Conservation (phyloP, 2,113 vertebrate genomes). For the Pedionomus torquatus region DNA sequence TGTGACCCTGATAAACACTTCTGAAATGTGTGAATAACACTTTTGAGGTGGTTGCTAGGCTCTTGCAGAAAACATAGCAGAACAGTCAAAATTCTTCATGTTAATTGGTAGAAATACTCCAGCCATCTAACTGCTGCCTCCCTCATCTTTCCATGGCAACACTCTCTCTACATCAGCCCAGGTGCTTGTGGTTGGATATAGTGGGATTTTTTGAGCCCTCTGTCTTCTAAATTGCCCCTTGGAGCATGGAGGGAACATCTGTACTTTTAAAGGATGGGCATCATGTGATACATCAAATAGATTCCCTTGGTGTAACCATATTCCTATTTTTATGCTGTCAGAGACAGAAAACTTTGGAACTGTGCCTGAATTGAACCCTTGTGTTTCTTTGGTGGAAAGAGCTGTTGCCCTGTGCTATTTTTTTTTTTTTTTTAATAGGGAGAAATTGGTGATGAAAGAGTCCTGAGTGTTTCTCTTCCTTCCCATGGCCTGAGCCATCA, state of each 20-base stretch:
- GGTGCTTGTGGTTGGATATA: slow-evolving; percentile 18
- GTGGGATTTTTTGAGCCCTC: slow-evolving; percentile 14
- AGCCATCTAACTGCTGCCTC: slow-evolving; percentile 15
- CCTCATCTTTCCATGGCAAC: slow-evolving; percentile 62
- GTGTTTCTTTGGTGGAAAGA: neutral
- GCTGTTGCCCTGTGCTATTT: neutral
- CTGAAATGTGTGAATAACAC: neutral
- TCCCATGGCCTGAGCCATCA: neutral
- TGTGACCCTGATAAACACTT: neutral
- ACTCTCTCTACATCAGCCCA: slow-evolving; percentile 25
- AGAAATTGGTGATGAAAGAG: neutral
- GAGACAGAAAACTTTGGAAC: neutral
- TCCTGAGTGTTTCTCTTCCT: neutral
- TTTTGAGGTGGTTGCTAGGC: slow-evolving; percentile 46
- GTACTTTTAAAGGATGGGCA: slow-evolving; percentile 22
- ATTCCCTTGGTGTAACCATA: neutral
- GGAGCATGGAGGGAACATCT: slow-evolving; percentile 47
- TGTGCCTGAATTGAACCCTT: neutral
- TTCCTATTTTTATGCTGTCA: neutral
- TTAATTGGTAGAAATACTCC: slow-evolving; percentile 44
- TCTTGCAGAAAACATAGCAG: slow-evolving; percentile 6
- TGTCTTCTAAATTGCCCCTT: slow-evolving; percentile 31
- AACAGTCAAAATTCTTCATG: slow-evolving; percentile 42
- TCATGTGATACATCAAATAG: neutral
- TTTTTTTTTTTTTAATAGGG: neutral